phyloP scores from a whole-genome alignment of 2,113 vertebrate species.

The Eclectus roratus region DNA sequence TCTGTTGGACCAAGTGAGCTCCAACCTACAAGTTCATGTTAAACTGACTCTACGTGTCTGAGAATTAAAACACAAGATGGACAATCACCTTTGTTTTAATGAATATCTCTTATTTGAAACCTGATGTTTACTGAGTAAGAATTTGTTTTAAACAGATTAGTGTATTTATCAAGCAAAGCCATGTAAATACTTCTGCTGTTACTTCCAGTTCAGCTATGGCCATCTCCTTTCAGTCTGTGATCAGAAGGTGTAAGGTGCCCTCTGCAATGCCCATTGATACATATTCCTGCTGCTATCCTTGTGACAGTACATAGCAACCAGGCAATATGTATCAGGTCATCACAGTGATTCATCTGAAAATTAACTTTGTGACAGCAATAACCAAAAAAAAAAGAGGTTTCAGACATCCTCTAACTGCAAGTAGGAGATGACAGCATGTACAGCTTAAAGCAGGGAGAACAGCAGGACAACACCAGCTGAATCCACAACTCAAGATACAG shows the following conservation, averaged over 20 bases:
- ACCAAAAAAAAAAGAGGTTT: neutral
- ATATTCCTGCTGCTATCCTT: neutral
- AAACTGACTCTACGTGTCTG: rapidly evolving
- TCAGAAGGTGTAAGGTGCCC: rapidly evolving
- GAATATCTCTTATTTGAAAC: neutral
- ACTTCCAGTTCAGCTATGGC: neutral
- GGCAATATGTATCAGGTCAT: neutral
- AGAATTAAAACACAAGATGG: neutral
- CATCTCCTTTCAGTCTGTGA: neutral
- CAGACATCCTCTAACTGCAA: neutral
- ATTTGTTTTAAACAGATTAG: neutral
- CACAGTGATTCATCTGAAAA: neutral
- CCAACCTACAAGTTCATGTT: neutral
- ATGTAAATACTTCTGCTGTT: neutral
- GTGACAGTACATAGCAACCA: neutral
- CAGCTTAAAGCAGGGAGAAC: neutral
- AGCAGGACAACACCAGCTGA: neutral
- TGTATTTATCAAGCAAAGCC: neutral
- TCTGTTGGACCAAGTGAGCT: neutral
- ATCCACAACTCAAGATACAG: neutral
- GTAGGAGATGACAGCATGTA: neutral
- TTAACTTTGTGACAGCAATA: neutral
- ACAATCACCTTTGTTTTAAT: neutral
- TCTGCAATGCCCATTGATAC: rapidly evolving
- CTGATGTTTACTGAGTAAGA: neutral